phyloP scores from a whole-genome alignment of 2,888 invertebrate species.

The Odontothrips loti region DNA sequence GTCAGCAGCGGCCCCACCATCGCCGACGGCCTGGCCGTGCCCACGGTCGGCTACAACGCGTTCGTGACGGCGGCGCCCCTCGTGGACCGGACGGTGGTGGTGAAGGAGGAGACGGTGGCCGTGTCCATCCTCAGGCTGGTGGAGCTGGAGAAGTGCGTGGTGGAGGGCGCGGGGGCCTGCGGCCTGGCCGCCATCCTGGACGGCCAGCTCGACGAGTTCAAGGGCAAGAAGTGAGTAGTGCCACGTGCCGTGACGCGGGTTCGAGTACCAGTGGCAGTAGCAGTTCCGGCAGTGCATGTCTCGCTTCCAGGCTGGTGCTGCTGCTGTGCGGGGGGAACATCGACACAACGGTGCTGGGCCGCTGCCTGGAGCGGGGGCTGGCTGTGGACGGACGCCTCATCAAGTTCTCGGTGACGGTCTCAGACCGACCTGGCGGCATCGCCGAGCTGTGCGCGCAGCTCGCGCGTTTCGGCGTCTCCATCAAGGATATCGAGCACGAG shows the following conservation, averaged over 20 bases:
- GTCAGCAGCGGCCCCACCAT: constrained; percentile 68
- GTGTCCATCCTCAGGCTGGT: constrained; percentile 72
- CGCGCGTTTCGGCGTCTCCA: constrained; percentile 73
- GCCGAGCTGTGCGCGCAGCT: constrained; percentile 76
- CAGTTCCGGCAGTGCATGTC: background rate
- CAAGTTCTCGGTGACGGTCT: constrained; percentile 72
- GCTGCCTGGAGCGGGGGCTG: constrained; percentile 81
- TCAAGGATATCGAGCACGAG: constrained; percentile 95
- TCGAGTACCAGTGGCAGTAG: too few species aligned
- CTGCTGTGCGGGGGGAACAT: constrained; percentile 86
- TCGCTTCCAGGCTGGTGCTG: constrained; percentile 65
- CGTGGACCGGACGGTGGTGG: constrained; percentile 76
- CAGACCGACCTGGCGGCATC: constrained; percentile 84
- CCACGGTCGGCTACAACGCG: constrained; percentile 81
- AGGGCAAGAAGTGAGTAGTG: constrained; percentile 65
- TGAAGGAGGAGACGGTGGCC: constrained; percentile 79
- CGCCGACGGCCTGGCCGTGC: constrained; percentile 86
- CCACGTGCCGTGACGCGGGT: background rate
- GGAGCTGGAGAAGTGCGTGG: constrained; percentile 82
- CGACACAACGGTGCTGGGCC: constrained; percentile 83
- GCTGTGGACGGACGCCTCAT: constrained; percentile 78
- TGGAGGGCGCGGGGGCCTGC: constrained; percentile 86
- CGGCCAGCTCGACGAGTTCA: constrained; percentile 72
- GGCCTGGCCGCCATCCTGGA: constrained; percentile 81
- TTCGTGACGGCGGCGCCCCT: constrained; percentile 66